Percentiles rank a stretch among this genome's conserved stretches.
Evolutionary conservation across 1,140 invertebrate species (phyloP).

Genomic region (Microvelia longipes): DNA sequence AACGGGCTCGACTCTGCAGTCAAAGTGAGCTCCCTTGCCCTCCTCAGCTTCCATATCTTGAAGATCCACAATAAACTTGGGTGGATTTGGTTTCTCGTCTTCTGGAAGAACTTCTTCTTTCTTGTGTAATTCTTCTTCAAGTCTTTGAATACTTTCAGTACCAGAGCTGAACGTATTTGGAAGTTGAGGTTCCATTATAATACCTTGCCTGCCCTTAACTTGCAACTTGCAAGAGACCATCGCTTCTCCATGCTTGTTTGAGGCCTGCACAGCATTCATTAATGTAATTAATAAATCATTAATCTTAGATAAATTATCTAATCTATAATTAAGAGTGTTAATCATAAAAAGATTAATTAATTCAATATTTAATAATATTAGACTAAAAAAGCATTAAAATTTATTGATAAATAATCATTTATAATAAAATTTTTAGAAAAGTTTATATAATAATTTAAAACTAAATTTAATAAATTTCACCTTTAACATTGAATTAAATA

Average conservation of each 20-base stretch:
- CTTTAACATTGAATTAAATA: no score
- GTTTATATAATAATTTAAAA: no score
- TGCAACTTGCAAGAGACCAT: constrained; percentile 69
- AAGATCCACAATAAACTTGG: constrained; percentile 68
- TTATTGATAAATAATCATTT: background rate
- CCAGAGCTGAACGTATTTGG: constrained; percentile 70
- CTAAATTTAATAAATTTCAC: no score
- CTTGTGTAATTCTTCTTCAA: constrained; percentile 78
- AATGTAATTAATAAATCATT: no score
- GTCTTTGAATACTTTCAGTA: constrained; percentile 73
- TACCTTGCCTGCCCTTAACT: constrained; percentile 69
- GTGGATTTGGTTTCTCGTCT: constrained; percentile 72
- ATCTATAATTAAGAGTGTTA: no score
- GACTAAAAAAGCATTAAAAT: background rate
- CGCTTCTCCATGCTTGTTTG: constrained; percentile 77
- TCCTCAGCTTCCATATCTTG: constrained; percentile 60
- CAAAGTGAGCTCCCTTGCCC: constrained; percentile 76
- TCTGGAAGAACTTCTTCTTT: constrained; percentile 62
- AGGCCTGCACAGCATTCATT: constrained; percentile 43
- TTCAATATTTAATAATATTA: background rate
- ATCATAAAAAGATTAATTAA: background rate
- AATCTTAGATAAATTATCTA: no score
- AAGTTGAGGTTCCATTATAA: constrained; percentile 78
- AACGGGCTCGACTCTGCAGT: constrained; percentile 74
- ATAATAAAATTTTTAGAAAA: background rate